These are phyloP conservation scores for Rhimphoctona megacephalus DNA, from an alignment of 2,888 invertebrate species.

Conservation along the genomic window DNA sequence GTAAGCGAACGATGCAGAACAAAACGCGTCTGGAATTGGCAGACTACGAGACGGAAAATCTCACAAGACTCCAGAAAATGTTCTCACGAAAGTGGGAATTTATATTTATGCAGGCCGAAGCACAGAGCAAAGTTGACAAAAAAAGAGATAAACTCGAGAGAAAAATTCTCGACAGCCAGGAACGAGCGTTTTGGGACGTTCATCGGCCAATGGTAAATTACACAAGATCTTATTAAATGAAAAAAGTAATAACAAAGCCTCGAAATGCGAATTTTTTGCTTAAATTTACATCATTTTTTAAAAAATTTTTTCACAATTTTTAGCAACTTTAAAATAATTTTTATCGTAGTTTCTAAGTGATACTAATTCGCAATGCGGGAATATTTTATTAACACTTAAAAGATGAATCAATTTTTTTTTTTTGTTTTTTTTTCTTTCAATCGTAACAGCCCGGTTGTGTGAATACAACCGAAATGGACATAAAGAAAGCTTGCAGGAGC, in stretches of 20 bases:
- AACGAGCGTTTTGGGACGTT: slow-evolving; percentile 99
- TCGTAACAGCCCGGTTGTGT: slow-evolving; percentile 98
- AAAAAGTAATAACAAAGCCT: neutral
- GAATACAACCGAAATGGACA: slow-evolving; percentile 99
- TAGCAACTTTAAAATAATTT: neutral
- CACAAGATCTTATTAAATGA: neutral
- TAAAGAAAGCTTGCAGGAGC: slow-evolving; percentile 94
- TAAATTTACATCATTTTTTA: neutral
- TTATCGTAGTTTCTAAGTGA: too few species aligned
- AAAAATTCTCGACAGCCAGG: slow-evolving; percentile 99
- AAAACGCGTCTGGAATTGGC: slow-evolving; percentile 98
- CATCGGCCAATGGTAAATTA: slow-evolving; percentile 96
- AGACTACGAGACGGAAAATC: slow-evolving; percentile 99
- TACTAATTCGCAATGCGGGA: neutral
- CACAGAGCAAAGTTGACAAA: slow-evolving; percentile 97
- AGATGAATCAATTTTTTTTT: neutral
- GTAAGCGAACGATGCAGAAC: slow-evolving; percentile 99
- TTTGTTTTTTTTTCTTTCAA: too few species aligned
- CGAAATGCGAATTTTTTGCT: neutral
- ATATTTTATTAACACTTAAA: neutral
- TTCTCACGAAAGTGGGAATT: slow-evolving; percentile 99
- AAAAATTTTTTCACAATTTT: neutral
- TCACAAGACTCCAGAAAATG: slow-evolving; percentile 99
- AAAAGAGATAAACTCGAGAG: slow-evolving; percentile 99
- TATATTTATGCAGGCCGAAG: slow-evolving; percentile 99